Percentiles rank a stretch among this genome's conserved stretches.
These are phyloP conservation scores for Ctenodactylus gundi DNA, from an alignment of 2,113 vertebrate species.

Conservation along the genomic window DNA sequence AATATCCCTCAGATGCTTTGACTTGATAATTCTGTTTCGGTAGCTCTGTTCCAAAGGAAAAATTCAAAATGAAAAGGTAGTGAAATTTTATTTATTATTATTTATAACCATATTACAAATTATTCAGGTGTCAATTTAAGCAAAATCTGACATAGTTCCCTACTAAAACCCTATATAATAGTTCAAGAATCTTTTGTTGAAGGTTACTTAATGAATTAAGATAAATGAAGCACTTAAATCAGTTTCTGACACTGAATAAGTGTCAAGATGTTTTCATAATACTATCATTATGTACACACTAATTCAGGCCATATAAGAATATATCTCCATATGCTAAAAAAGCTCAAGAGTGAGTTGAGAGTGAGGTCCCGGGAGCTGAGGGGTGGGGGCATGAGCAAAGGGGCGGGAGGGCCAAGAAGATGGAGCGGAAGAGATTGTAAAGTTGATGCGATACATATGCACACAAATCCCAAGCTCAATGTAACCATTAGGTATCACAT, in stretches of 20 bases:
- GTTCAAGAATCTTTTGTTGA: background rate
- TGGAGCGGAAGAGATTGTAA: too few species aligned
- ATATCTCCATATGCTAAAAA: background rate
- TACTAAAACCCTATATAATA: background rate
- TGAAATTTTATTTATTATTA: background rate
- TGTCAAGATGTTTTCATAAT: background rate
- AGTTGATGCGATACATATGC: too few species aligned
- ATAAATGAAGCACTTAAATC: background rate
- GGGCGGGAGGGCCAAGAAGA: too few species aligned
- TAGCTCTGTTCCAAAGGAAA: background rate
- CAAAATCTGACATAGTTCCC: conserved; percentile 31
- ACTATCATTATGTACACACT: background rate
- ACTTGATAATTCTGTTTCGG: background rate
- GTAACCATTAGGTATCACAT: too few species aligned
- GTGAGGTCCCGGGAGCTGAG: too few species aligned
- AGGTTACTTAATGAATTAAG: conserved; percentile 21
- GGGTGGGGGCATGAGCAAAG: too few species aligned
- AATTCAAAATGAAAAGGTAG: background rate
- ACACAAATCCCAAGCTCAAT: too few species aligned
- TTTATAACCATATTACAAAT: conserved; percentile 20
- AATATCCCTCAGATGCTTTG: background rate
- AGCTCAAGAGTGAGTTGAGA: background rate
- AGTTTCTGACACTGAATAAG: conserved; percentile 7
- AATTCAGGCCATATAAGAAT: background rate
- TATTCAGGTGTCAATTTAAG: conserved; percentile 14